phyloP scores from a whole-genome alignment of 2,797 vertebrate species.

The Cottoperca gobio region DNA sequence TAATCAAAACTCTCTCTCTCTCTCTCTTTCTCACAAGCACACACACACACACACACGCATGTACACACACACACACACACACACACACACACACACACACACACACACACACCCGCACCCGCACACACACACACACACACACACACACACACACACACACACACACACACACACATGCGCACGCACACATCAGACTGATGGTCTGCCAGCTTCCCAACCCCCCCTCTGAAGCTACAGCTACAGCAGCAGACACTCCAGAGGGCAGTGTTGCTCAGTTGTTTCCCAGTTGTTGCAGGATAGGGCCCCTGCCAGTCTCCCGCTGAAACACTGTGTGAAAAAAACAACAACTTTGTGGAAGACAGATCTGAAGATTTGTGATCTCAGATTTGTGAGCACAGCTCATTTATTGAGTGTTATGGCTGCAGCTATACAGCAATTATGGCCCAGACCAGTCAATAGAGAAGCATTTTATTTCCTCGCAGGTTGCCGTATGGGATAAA shows the following conservation, averaged over 20 bases:
- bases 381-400: constrained; percentile 34
- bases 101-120: no score
- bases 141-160: no score
- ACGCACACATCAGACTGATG: not conserved
- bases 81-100: no score
- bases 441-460: constrained; percentile 11
- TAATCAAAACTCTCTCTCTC: no score
- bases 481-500: constrained; percentile 7
- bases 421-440: constrained; percentile 30
- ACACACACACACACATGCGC: no score
- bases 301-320: constrained; percentile 41
- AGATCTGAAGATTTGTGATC: constrained; percentile 25
- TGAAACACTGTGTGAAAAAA: constrained; percentile 31
- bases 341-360: constrained; percentile 25
- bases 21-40: not conserved
- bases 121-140: no score
- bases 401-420: constrained; percentile 33
- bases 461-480: constrained; percentile 32
- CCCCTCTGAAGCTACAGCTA: constrained; percentile 35
- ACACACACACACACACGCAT: no score
- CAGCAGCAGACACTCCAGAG: constrained; percentile 73
- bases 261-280: constrained; percentile 73
- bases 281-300: constrained; percentile 57
- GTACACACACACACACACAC: no score
- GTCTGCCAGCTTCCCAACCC: constrained; percentile 22